Percentiles rank a stretch among this genome's conserved stretches.
Conservation (phyloP, 2,797 vertebrate genomes). For the Thamnophis elegans region DNA sequence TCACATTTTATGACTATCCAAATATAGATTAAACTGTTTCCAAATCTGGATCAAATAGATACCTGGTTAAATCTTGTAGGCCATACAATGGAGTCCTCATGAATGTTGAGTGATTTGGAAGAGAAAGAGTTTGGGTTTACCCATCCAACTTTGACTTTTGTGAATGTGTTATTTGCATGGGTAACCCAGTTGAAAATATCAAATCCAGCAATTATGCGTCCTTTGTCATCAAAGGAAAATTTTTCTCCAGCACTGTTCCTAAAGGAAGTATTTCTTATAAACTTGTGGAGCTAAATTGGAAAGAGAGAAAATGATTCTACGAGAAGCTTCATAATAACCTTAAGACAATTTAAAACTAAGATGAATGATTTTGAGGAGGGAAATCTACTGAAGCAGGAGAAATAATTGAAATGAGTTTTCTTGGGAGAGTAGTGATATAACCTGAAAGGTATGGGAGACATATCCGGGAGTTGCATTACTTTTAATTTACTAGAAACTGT, state of each 20-base stretch:
- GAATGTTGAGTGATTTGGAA: neutral
- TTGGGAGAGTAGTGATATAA: neutral
- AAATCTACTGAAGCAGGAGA: too few relatives aligned
- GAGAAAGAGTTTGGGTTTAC: neutral
- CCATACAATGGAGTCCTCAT: neutral
- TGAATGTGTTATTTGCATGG: neutral
- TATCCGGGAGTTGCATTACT: too few relatives aligned
- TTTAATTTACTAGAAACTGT: too few relatives aligned
- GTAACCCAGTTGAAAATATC: neutral
- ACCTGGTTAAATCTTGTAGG: neutral
- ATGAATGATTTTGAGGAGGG: neutral
- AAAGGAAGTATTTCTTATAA: neutral
- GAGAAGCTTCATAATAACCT: neutral
- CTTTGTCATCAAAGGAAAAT: neutral
- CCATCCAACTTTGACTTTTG: neutral
- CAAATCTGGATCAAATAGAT: neutral
- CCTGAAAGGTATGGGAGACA: too few relatives aligned
- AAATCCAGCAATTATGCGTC: neutral
- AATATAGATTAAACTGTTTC: neutral
- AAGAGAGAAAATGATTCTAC: neutral
- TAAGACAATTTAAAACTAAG: neutral
- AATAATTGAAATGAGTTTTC: too few relatives aligned
- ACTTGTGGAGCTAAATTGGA: neutral
- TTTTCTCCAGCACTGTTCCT: neutral
- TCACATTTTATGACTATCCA: too few relatives aligned